These are phyloP conservation scores for Orussus abietinus DNA, from an alignment of 1,140 invertebrate species.

Conservation along the genomic window DNA sequence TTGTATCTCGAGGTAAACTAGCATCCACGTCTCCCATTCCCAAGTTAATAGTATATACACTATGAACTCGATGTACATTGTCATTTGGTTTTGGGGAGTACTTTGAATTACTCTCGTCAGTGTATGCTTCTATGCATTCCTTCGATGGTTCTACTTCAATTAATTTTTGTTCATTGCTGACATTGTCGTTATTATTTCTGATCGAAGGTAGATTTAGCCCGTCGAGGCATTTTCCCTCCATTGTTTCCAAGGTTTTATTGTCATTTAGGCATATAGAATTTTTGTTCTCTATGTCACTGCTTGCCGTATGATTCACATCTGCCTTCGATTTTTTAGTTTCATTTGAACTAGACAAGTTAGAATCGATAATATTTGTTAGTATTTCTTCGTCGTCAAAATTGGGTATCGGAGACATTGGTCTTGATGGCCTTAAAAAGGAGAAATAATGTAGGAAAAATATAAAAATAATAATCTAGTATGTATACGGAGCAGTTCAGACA, in stretches of 20 bases:
- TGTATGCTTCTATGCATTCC: constrained; percentile 30
- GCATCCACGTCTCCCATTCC: constrained; percentile 47
- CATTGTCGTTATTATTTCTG: constrained; percentile 26
- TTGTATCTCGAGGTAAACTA: constrained; percentile 58
- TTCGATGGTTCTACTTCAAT: constrained; percentile 32
- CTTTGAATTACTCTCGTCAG: constrained; percentile 23
- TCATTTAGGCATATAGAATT: constrained; percentile 35
- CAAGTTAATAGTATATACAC: constrained; percentile 42
- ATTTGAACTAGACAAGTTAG: constrained; percentile 35
- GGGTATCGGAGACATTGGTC: constrained; percentile 76
- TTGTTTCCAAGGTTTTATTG: constrained; percentile 47
- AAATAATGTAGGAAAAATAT: constrained; percentile 2
- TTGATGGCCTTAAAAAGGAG: constrained; percentile 60
- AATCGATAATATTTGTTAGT: constrained; percentile 36
- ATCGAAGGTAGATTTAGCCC: constrained; percentile 18
- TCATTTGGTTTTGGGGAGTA: constrained; percentile 29
- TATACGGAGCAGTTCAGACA: constrained; percentile 1
- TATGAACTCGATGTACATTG: constrained; percentile 43
- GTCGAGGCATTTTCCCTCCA: constrained; percentile 46
- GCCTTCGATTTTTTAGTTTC: constrained; percentile 35
- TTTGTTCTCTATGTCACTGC: constrained; percentile 23
- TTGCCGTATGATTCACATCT: constrained; percentile 22
- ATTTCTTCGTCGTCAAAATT: constrained; percentile 56
- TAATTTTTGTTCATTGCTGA: constrained; percentile 27
- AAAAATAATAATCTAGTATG: constrained; percentile 3